Percentiles rank a stretch among this genome's conserved stretches.
These are phyloP conservation scores for Anastrepha obliqua DNA, from an alignment of 1,140 invertebrate genomes.

Conservation along the genomic window DNA sequence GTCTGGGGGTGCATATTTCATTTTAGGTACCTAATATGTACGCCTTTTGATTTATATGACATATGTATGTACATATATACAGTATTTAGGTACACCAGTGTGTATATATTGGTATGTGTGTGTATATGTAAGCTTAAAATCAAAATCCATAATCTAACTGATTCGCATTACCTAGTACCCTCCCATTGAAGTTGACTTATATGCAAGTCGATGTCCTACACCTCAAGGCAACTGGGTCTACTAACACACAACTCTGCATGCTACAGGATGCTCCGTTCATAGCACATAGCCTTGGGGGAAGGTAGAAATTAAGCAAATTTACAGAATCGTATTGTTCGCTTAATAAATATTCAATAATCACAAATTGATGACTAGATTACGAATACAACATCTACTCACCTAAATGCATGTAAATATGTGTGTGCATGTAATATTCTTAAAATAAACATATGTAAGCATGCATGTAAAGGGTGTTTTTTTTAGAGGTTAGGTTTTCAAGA, in stretches of 20 bases:
- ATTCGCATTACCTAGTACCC: too few species aligned
- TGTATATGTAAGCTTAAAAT: not conserved
- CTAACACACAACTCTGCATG: not conserved
- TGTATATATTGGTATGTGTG: not conserved
- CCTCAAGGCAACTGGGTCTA: not conserved
- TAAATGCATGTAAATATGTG: not conserved
- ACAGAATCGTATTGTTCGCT: not conserved
- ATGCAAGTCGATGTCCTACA: not conserved
- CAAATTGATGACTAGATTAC: constrained; percentile 34
- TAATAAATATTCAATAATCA: constrained; percentile 38
- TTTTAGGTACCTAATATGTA: too few species aligned
- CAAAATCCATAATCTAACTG: too few species aligned
- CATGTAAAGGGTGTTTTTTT: too few species aligned
- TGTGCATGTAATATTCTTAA: not conserved
- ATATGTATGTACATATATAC: too few species aligned
- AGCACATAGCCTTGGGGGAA: not conserved
- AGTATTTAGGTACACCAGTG: too few species aligned
- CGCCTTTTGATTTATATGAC: too few species aligned
- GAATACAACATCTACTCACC: not conserved
- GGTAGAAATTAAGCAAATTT: constrained; percentile 2
- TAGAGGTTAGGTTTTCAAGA: too few species aligned
- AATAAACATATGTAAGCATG: not conserved
- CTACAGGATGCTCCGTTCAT: not conserved
- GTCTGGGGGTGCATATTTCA: too few species aligned
- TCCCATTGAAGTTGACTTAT: not conserved